Evolutionary conservation across 92 coral and sea anemone species (phyloP).

Genomic region (Palythoa heliodiscus): DNA sequence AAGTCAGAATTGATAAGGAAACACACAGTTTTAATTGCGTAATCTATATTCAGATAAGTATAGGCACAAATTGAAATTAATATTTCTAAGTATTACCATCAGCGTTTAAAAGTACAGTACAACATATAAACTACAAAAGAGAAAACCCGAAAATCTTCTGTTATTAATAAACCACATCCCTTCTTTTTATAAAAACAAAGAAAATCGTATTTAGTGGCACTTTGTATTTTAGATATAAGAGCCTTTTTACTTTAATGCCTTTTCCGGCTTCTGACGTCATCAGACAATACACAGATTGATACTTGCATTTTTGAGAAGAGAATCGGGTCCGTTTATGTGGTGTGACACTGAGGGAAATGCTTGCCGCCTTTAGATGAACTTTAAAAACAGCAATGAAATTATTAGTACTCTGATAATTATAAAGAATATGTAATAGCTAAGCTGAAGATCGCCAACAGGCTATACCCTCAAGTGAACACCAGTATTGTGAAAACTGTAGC

Average conservation of each 20-base stretch:
- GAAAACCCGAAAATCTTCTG: too few species aligned
- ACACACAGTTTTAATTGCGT: too few species aligned
- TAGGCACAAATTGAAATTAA: too few species aligned
- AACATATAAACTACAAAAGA: too few species aligned
- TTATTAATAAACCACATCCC: too few species aligned
- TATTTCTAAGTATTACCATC: too few species aligned
- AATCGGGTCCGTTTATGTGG: neutral
- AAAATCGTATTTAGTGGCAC: too few species aligned
- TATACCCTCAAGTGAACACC: neutral
- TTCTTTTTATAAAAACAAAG: too few species aligned
- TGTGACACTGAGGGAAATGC: neutral
- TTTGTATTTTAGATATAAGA: neutral
- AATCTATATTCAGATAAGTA: too few species aligned
- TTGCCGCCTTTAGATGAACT: neutral
- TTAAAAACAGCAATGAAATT: neutral
- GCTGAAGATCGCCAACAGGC: neutral
- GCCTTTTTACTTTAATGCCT: neutral
- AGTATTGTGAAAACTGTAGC: neutral
- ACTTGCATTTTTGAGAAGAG: neutral
- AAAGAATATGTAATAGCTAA: neutral
- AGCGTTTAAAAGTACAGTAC: too few species aligned
- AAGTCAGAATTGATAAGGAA: too few species aligned
- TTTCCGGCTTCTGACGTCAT: constrained; percentile 14
- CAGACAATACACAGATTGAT: neutral
- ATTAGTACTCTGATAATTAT: neutral